Conservation (phyloP, 2,888 invertebrate species). For the Scaptomyza polygonia region DNA sequence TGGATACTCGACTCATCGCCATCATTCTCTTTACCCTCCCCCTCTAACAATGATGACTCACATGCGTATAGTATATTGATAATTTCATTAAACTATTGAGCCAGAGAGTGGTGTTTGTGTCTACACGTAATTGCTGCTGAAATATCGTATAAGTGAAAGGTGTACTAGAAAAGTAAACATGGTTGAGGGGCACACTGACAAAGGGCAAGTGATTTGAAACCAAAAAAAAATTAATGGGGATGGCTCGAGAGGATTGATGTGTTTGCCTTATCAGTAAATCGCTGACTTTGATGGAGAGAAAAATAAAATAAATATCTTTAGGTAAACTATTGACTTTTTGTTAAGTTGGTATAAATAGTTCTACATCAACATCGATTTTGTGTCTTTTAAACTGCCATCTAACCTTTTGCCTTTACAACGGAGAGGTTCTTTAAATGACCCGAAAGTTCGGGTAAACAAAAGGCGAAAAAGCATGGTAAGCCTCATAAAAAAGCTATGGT, state of each 20-base stretch:
- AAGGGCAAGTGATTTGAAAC: conserved; percentile 35
- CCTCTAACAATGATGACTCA: conserved; percentile 63
- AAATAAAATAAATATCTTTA: conserved; percentile 5
- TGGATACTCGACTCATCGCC: conserved; percentile 23
- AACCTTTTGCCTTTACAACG: neutral
- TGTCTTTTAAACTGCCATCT: neutral
- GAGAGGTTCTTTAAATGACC: conserved; percentile 57
- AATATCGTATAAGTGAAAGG: conserved; percentile 66
- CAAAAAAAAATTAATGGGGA: conserved; percentile 7
- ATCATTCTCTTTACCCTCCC: neutral
- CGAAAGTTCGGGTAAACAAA: conserved; percentile 55
- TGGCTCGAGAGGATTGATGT: neutral
- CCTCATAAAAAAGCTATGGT: conserved; percentile 62
- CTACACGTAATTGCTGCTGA: conserved; percentile 67
- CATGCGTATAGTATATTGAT: conserved; percentile 64
- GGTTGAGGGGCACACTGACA: neutral
- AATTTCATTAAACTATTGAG: conserved; percentile 80
- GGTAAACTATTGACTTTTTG: conserved; percentile 1
- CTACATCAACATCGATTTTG: neutral
- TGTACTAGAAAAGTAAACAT: conserved; percentile 35
- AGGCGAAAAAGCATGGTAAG: conserved; percentile 53
- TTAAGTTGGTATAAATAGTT: neutral
- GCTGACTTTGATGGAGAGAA: conserved; percentile 56
- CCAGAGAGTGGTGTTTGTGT: conserved; percentile 59
- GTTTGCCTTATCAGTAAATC: conserved; percentile 36